Evolutionary conservation across 1,140 invertebrate species (phyloP).

Genomic region (Radopholus similis): DNA sequence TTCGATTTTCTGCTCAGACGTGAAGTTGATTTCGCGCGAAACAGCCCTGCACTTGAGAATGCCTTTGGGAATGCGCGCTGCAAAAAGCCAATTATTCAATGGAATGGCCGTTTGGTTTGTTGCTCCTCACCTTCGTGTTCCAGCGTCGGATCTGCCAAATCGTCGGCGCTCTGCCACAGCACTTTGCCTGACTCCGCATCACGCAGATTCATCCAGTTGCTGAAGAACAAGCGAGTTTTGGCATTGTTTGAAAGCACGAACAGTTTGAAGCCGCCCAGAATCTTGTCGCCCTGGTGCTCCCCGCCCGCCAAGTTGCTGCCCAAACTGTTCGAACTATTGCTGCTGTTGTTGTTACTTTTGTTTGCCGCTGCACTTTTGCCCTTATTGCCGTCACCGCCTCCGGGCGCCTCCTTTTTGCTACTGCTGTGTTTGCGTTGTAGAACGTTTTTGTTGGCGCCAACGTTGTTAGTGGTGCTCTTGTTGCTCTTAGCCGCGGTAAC

Average conservation of each 20-base stretch:
- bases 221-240: slow-evolving; percentile 63
- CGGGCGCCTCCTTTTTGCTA: neutral
- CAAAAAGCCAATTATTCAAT: slow-evolving; percentile 14
- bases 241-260: slow-evolving; percentile 18
- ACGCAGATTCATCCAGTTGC: slow-evolving; percentile 96
- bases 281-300: slow-evolving; percentile 1
- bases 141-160: slow-evolving; percentile 81
- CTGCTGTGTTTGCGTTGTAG: neutral
- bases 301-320: neutral
- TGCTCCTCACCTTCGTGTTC: slow-evolving; percentile 78
- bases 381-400: neutral
- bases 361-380: neutral
- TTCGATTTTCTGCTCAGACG: slow-evolving; percentile 89
- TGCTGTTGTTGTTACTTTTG: neutral
- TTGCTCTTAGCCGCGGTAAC: neutral
- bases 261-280: slow-evolving; percentile 31
- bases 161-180: slow-evolving; percentile 93
- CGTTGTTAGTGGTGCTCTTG: no score
- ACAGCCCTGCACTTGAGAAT: slow-evolving; percentile 91
- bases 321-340: neutral
- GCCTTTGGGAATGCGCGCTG: slow-evolving; percentile 86
- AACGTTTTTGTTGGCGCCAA: neutral
- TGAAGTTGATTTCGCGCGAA: slow-evolving; percentile 96
- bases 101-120: no score
- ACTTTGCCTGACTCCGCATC: slow-evolving; percentile 92